Evolutionary conservation across 2,797 vertebrate species (phyloP), one percentile per base, ranked within the genome.

Genomic region (Periophthalmus magnuspinnatus): DNA sequence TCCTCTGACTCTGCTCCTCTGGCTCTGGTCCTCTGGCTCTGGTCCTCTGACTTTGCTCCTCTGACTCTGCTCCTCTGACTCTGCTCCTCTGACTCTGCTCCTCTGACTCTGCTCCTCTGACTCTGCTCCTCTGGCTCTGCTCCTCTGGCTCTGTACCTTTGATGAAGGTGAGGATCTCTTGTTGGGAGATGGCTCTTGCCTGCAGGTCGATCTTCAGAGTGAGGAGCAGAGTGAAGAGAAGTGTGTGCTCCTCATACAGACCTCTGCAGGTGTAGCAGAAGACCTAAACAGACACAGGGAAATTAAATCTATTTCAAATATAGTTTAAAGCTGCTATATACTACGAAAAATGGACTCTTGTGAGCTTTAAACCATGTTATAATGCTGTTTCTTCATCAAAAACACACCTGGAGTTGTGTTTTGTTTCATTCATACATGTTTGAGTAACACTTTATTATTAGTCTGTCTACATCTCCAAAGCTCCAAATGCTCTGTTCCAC

Each of bases 151-250:
- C 21, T 24, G 13, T 16, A 96, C 95, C 94, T 95, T 95, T 96
- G 87, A 95, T 87, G 74, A 96, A 91, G 60, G 90, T 93, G 81
- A 93, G 93, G 76, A 95, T 94, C 69, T 95, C 94, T 3, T 68
- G 21, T 41, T 94, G 92, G 22, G 93, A 93, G 90, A 96, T 93
- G 68, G 90, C 93, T 76, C 85, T 82, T 54, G 89, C 91, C 86
- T 95, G 93, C 60, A 95, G 88, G 84, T 95, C 94, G 5, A 95
- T 91, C 87, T 95, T 95, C 80, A 96, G 86, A 16, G 95, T 92
- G 81, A 96, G 69, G 47, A 96, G 91, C 75, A 96, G 86, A 0
- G 93, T 95, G 84, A 95, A 96, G 14, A 96, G 90, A 82, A 95
- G 94, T 73, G 93, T 94, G 86, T 96, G 94, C 55, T 94, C 85